Base-by-base conservation (phyloP, 2,888 invertebrate genomes). In the Spodoptera exigua region DNA sequence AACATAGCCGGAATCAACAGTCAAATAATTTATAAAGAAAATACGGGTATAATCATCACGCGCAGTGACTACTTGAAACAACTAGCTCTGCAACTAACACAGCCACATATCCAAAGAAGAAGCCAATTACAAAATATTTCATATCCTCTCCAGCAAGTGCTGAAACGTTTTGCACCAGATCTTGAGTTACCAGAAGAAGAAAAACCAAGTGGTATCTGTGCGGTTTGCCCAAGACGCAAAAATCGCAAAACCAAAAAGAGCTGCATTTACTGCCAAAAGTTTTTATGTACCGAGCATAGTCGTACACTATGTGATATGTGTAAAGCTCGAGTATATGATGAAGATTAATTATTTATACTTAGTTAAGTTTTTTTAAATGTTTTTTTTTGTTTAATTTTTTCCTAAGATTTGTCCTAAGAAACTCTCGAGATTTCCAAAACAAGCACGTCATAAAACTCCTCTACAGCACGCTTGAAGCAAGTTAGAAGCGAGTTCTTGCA, bases 191-290 rank as follows among this genome's bases (percentile, higher is more conserved):
- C n/a, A n/a, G n/a, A n/a, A n/a, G n/a, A n/a, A n/a, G n/a, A n/a
- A n/a, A n/a, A n/a, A n/a, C n/a, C n/a, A 41, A 41, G 12, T 59
- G 57, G 64, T 39, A 60, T 69, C 51, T 65, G 62, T 44, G 59
- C 57, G 47, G 36, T 62, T 46, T 65, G 57, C 54, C 61, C 59
- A 54, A 67, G 70, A 48, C 61, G 70, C 49, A 71, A 71, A 62
- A 67, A 68, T 44, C 61, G 62, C 51, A 71, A n/a, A n/a, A n/a
- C n/a, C n/a, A 68, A 65, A 71, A 68, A 68, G 59, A 43, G 51
- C 59, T 65, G 61, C 46, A 57, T 70, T 60, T 55, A 57, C 55
- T 60, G 60, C 27, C 55, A 64, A 56, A 60, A 48, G 45, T 18
- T 39, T 60, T 65, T 57, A 57, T 60, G 64, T 48, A 60, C 55